Conservation (phyloP, 2,797 vertebrate species). For the Sphenodon punctatus region DNA sequence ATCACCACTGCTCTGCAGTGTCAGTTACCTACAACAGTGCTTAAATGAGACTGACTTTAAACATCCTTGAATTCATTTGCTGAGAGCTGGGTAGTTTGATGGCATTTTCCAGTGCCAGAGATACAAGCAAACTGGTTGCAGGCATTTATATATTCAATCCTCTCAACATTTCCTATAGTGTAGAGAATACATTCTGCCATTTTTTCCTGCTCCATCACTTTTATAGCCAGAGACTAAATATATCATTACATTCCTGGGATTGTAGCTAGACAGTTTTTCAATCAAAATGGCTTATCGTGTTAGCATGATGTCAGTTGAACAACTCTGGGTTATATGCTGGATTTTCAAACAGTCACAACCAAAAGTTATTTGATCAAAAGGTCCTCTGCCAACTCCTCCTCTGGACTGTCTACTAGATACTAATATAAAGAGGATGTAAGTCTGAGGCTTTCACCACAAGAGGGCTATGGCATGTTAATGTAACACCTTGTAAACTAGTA, state of each 20-base stretch:
- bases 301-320: conserved; percentile 7
- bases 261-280: conserved; percentile 22
- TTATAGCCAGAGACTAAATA: neutral
- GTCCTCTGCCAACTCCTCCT: neutral
- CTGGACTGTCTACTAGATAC: neutral
- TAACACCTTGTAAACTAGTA: no score
- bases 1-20: no score
- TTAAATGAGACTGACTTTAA: neutral
- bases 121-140: neutral
- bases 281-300: conserved; percentile 19
- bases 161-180: neutral
- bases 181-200: neutral
- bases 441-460: no score
- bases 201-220: neutral
- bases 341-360: conserved; percentile 22
- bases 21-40: neutral
- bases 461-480: no score
- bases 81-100: neutral
- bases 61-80: rapidly evolving
- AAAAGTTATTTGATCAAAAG: conserved; percentile 27
- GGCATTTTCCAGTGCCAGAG: neutral
- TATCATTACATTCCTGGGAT: neutral
- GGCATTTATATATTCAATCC: neutral
- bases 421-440: neutral
- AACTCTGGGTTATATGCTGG: no score